Evolutionary conservation across 2,113 vertebrate genomes (phyloP), one percentile per base, ranked within the genome.

Genomic region (Girardinichthys multiradiatus): DNA sequence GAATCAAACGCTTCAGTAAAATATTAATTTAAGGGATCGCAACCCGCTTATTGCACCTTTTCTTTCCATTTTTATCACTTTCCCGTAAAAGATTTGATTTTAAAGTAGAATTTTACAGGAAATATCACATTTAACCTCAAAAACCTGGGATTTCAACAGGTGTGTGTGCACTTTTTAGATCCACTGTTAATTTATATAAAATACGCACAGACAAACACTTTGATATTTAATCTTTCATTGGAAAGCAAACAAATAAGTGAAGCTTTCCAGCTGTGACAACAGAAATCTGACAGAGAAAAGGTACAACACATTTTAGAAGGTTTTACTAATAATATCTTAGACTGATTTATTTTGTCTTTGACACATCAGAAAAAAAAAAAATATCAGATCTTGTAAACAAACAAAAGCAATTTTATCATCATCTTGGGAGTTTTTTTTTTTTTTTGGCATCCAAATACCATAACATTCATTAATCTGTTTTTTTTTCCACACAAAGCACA

Each of bases 201-300:
- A 54, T 54, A 54, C 19, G 77, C 19, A 35, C 68, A 74, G 15
- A 78, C n/a, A 42, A 42, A 72, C 37, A 64, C 35, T 86, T 89
- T 78, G 81, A 84, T 64, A 62, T 90, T 85, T 68, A 86, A 88
- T 88, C 89, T 57, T 85, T 91, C 79, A 91, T 89, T 91, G 85
- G 76, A 89, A 94, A 82, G 89, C 54, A 84, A 89, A 85, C 59
- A 64, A 37, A 77, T 57, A 63, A 80, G 57, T 76, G 27, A 77
- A 64, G 83, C 76, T 81, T 67, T 87, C 70, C 89, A 83, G 81
- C 2, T 48, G 39, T 73, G 78, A 87, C 64, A 82, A 79, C 37
- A 73, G 63, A 81, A 70, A 72, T 82, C 45, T 63, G 71, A 83
- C 64, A 77, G 19, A 17, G 75, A 70, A 76, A 63, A 57, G 15